These are phyloP conservation scores for Microctonus aethiopoides DNA, from an alignment of 2,888 invertebrate genomes.

Conservation along the genomic window DNA sequence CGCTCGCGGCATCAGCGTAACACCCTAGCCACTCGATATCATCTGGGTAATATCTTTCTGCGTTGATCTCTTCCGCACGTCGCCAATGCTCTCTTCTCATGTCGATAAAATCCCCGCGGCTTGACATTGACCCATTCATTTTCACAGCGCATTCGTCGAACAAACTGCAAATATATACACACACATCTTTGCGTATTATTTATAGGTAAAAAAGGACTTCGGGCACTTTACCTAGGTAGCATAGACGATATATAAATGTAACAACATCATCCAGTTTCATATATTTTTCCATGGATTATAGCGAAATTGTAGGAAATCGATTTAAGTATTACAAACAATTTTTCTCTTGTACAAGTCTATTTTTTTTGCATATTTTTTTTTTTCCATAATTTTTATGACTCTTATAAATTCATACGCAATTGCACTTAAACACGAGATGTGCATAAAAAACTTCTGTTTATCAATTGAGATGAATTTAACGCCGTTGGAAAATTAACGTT, in stretches of 20 bases:
- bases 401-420: neutral
- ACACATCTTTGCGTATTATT: too few relatives aligned
- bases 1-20: constrained; percentile 32
- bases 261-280: neutral
- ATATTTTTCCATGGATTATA: neutral
- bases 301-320: neutral
- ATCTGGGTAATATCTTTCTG: constrained; percentile 28
- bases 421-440: neutral
- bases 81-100: neutral
- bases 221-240: neutral
- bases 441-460: neutral
- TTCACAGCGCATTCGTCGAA: neutral
- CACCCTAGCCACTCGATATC: constrained; percentile 29
- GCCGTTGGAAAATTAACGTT: constrained; percentile 4
- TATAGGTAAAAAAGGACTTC: neutral
- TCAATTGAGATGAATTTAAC: constrained; percentile 8
- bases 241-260: neutral
- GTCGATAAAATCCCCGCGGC: constrained; percentile 9
- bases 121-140: constrained; percentile 34
- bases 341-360: neutral
- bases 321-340: neutral
- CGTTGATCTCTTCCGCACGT: constrained; percentile 29
- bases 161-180: neutral
- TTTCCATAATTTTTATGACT: neutral
- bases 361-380: neutral